Conservation (phyloP, 2,113 vertebrate species). For the Amphilophus citrinellus region DNA sequence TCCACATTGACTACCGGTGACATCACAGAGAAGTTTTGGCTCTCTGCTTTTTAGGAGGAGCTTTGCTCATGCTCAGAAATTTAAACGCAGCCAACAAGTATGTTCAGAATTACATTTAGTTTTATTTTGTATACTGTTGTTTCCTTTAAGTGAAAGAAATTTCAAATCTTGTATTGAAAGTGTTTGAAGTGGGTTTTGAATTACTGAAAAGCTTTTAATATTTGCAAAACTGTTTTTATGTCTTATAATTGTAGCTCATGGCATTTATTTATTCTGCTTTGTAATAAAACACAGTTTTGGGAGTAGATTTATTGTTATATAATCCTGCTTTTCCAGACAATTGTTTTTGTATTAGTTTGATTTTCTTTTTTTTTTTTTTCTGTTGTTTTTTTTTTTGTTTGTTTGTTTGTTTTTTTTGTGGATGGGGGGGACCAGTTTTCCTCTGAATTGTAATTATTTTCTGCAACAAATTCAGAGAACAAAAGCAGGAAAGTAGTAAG, state of each 20-base stretch:
- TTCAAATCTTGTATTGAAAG: slow-evolving; percentile 32
- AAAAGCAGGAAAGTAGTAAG: slow-evolving; percentile 20
- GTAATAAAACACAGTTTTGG: slow-evolving; percentile 28
- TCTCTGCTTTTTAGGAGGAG: slow-evolving; percentile 7
- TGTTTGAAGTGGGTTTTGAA: slow-evolving; percentile 49
- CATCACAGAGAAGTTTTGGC: slow-evolving; percentile 21
- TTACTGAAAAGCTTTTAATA: slow-evolving; percentile 38
- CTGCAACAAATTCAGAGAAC: slow-evolving; percentile 9
- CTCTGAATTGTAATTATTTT: slow-evolving; percentile 20
- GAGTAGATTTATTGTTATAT: slow-evolving; percentile 38
- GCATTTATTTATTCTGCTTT: slow-evolving; percentile 1
- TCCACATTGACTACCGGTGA: slow-evolving; percentile 3
- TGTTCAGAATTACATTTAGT: slow-evolving; percentile 1
- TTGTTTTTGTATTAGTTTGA: slow-evolving; percentile 16
- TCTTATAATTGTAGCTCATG: slow-evolving; percentile 28
- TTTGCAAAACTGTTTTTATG: slow-evolving; percentile 15
- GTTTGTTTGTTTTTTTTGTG: background rate
- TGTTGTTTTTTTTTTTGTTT: background rate
- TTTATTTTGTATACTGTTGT: background rate
- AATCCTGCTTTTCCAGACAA: slow-evolving; percentile 32
- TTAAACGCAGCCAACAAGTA: slow-evolving; percentile 2
- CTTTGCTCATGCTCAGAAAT: slow-evolving; percentile 34
- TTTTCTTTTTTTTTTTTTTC: background rate
- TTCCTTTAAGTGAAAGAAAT: slow-evolving; percentile 25
- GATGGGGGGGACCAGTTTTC: background rate